Conservation (phyloP, 2,888 invertebrate species). For the Alcis repandata region DNA sequence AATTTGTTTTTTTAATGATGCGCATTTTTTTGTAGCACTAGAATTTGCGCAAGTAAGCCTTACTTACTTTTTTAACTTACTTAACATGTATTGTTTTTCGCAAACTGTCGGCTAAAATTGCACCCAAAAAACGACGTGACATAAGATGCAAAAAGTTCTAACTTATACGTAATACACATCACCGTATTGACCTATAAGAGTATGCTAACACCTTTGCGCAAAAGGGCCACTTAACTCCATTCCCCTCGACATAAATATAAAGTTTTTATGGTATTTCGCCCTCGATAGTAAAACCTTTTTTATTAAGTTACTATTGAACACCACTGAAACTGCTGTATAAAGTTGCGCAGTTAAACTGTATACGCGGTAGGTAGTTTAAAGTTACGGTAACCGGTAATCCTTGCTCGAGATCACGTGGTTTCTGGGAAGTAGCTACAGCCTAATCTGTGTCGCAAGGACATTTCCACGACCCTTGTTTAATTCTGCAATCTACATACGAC, state of each 20-base stretch:
- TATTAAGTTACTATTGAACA: constrained; percentile 41
- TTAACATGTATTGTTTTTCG: no score
- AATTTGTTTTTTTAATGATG: constrained; percentile 25
- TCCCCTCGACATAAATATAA: constrained; percentile 41
- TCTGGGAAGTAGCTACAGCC: constrained; percentile 2
- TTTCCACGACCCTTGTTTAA: constrained; percentile 37
- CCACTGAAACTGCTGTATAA: constrained; percentile 36
- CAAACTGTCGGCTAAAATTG: not conserved
- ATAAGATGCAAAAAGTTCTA: not conserved
- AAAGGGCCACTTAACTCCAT: constrained; percentile 40
- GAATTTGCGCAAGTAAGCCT: not conserved
- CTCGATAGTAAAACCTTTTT: constrained; percentile 42
- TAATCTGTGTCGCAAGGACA: constrained; percentile 27
- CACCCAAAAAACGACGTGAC: not conserved
- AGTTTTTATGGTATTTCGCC: constrained; percentile 40
- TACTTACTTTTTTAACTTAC: no score
- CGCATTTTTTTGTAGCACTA: not conserved
- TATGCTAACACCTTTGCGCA: constrained; percentile 39
- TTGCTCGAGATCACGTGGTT: constrained; percentile 32
- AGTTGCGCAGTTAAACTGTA: constrained; percentile 38
- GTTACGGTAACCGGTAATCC: constrained; percentile 30
- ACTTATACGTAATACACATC: constrained; percentile 17
- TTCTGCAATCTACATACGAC: constrained; percentile 39
- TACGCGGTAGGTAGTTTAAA: constrained; percentile 35
- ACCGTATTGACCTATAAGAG: constrained; percentile 31